Evolutionary conservation across 2,888 invertebrate species (phyloP), one percentile per base, ranked within the genome.

Genomic region (Pachycephus smyrnensis): DNA sequence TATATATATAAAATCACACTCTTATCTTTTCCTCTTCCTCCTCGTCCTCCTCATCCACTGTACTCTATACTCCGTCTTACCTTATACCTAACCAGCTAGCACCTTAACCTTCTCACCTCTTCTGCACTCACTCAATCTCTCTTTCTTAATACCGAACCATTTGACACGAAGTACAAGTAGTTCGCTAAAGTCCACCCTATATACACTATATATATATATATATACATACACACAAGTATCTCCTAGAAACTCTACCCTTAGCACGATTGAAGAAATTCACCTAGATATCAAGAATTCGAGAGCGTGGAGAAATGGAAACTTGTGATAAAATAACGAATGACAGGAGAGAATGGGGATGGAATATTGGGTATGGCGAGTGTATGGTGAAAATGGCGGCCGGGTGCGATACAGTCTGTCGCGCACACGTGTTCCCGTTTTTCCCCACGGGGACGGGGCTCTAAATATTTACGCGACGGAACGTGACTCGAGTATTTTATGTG

Each of bases 381-480:
- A 55, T 9, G 55, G 55, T 55, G 55, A 55, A 55, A 55, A 55
- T 23, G 30, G 30, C 71, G 1, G 30, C 30, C 71, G 71, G 31
- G 23, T 31, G 12, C 9, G 12, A 30, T 71, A 33, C 31, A 71
- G 30, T 35, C 30, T n/a, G 33, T 32, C 80, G 79, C 73, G 76
- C 81, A 80, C 83, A 83, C 80, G 82, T 80, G 82, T 80, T 80
- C 79, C 76, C 79, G 74, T 80, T 77, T 74, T 75, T 75, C 75
- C 76, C 76, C 76, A 73, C 75, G 79, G 79, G 81, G 81, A 82
- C 82, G 81, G 81, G 83, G 81, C 80, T 86, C 84, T 86, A 86
- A 86, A 87, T 87, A 87, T 87, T 87, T 87, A 85, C 85, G 83
- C 84, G 74, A 12, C 78, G 79, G 80, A 78, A 84, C 84, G 82